Percentiles rank a stretch among this genome's conserved stretches.
phyloP scores from a whole-genome alignment of 2,113 vertebrate species.

The Eclectus roratus region DNA sequence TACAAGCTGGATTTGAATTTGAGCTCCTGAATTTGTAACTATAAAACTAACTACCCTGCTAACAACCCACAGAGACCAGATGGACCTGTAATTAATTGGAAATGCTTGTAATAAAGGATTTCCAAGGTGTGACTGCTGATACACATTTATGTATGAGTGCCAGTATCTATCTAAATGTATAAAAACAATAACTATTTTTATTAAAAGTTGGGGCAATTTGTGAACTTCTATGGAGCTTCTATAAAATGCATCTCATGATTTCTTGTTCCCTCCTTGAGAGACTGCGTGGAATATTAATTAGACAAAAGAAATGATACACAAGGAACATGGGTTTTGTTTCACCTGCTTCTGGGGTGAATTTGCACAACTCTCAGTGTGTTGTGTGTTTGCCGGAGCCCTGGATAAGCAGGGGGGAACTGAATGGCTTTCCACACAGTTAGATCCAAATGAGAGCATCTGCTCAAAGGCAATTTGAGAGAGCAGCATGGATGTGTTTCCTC shows the following conservation, averaged over 20 bases:
- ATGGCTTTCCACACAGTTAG: not conserved
- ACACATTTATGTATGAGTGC: not conserved
- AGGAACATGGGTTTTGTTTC: not conserved
- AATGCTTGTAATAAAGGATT: not conserved
- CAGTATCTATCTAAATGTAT: not conserved
- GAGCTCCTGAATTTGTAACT: not conserved
- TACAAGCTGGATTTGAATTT: not conserved
- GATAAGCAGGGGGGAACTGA: not conserved
- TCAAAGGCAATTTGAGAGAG: not conserved
- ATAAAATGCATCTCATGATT: not conserved
- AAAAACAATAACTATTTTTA: not conserved
- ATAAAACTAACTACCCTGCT: not conserved
- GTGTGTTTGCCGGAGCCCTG: not conserved
- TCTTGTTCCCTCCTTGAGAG: not conserved
- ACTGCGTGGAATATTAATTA: not conserved
- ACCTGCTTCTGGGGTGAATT: not conserved
- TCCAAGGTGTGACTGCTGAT: not conserved
- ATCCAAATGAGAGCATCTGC: not conserved
- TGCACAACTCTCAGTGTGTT: accelerated
- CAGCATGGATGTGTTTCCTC: not conserved
- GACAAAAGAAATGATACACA: not conserved
- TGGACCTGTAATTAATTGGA: conserved; percentile 25
- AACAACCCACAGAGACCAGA: conserved; percentile 47
- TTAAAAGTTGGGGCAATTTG: not conserved
- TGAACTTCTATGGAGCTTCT: not conserved